Evolutionary conservation across 1,140 invertebrate species (phyloP).

Genomic region (Drosophila cardini): DNA sequence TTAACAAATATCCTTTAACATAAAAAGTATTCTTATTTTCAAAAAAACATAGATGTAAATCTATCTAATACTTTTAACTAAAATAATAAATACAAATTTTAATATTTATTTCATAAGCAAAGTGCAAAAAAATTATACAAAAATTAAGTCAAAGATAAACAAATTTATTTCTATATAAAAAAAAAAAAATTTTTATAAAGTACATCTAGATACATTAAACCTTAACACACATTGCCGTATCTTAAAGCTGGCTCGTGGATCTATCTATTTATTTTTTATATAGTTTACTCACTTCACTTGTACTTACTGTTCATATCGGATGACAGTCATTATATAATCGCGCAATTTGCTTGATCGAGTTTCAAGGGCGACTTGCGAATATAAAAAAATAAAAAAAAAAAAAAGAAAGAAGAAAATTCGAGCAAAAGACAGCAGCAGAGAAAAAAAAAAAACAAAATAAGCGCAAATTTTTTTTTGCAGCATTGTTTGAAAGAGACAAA

Average conservation of each 20-base stretch:
- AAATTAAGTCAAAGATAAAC: no score
- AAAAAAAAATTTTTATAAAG: no score
- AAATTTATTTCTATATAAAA: no score
- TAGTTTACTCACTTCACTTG: slow-evolving; percentile 4
- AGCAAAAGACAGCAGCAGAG: neutral
- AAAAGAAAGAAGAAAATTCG: slow-evolving; percentile 11
- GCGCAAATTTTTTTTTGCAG: slow-evolving; percentile 3
- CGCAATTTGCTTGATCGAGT: slow-evolving; percentile 23
- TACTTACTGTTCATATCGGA: slow-evolving; percentile 12
- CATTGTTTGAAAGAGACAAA: slow-evolving; percentile 7
- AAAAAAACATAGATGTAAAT: no score
- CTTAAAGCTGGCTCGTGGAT: neutral
- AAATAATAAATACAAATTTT: no score
- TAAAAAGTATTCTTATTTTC: no score
- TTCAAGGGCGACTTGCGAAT: slow-evolving; percentile 33
- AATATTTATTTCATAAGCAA: no score
- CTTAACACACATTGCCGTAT: neutral
- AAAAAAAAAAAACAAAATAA: slow-evolving; percentile 5
- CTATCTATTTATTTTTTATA: neutral
- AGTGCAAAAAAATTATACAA: no score
- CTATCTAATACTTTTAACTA: no score
- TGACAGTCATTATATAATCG: slow-evolving; percentile 46
- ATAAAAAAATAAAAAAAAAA: neutral
- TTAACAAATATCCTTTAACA: no score
- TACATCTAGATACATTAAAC: neutral